These are phyloP conservation scores for Arbacia lixula DNA, from an alignment of 53 echinoderm and acorn worm genomes.

Conservation along the genomic window DNA sequence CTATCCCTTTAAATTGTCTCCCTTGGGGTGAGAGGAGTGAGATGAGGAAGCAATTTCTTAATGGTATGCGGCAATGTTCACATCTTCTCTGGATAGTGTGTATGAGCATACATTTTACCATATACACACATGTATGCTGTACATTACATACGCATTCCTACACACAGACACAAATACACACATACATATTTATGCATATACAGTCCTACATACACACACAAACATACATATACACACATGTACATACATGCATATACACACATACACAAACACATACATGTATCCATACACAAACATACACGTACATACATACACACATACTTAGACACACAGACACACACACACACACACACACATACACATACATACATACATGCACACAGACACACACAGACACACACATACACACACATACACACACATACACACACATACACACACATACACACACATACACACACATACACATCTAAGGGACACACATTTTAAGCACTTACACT, in stretches of 20 bases:
- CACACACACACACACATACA: not conserved
- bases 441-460: not conserved
- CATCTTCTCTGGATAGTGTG: no score
- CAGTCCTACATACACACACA: not conserved
- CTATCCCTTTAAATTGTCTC: no score
- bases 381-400: not conserved
- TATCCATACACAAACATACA: not conserved
- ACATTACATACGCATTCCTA: not conserved
- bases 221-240: not conserved
- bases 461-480: no score
- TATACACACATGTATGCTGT: no score
- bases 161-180: not conserved
- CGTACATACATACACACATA: not conserved
- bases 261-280: not conserved
- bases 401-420: not conserved
- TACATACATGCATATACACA: not conserved
- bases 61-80: no score
- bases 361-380: no score
- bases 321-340: not conserved
- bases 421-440: not conserved
- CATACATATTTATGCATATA: not conserved
- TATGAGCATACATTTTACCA: no score
- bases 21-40: no score
- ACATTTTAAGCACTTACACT: no score
- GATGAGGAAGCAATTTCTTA: no score